Conservation (phyloP, 2,888 invertebrate species). For the Nemapogon koenigi region DNA sequence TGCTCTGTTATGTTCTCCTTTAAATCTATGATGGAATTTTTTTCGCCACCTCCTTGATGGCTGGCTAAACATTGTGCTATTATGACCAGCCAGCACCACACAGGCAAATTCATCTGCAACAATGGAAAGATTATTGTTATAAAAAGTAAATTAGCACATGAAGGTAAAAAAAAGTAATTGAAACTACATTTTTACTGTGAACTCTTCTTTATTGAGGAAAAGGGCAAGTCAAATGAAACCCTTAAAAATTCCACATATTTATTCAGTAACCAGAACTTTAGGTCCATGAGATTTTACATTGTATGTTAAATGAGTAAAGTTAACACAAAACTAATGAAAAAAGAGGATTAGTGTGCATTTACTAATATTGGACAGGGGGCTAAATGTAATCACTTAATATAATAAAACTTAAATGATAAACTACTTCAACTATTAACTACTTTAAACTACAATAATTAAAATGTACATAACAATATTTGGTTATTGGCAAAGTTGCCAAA, state of each 20-base stretch:
- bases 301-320: slow-evolving; percentile 1
- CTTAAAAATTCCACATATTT: slow-evolving; percentile 44
- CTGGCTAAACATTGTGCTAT: slow-evolving; percentile 31
- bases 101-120: slow-evolving; percentile 49
- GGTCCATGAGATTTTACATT: too few species aligned
- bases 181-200: slow-evolving; percentile 53
- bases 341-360: too few species aligned
- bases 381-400: too few species aligned
- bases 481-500: too few species aligned
- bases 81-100: slow-evolving; percentile 33
- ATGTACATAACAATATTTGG: too few species aligned
- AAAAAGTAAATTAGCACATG: slow-evolving; percentile 10
- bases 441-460: too few species aligned
- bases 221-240: slow-evolving; percentile 58
- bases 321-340: too few species aligned
- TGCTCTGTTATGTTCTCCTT: slow-evolving; percentile 35
- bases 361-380: too few species aligned
- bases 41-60: slow-evolving; percentile 39
- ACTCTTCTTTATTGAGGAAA: slow-evolving; percentile 53
- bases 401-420: too few species aligned
- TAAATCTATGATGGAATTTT: slow-evolving; percentile 39
- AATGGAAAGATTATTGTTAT: slow-evolving; percentile 36
- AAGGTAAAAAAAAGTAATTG: slow-evolving; percentile 33
- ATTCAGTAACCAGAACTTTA: slow-evolving; percentile 28
- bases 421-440: too few species aligned